A percentile compares a stretch with the other conserved stretches of the same genome.
Conservation (phyloP, 2,888 invertebrate species). For the Rotaria macrura region DNA sequence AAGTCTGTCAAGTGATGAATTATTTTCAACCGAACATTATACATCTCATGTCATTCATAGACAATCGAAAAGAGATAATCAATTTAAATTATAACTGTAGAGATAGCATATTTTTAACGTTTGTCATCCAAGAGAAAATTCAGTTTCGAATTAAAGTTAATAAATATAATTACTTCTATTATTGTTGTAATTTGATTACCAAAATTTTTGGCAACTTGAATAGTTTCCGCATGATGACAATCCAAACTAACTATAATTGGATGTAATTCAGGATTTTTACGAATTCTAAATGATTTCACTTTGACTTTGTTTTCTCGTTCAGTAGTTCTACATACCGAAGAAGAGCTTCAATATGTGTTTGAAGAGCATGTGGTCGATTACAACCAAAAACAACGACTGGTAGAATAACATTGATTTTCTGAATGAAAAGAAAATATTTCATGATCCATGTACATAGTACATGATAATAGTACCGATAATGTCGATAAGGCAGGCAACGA, state of each 20-base stretch:
- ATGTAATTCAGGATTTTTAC: conserved; percentile 69
- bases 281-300: conserved; percentile 35
- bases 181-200: conserved; percentile 55
- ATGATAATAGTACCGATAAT: neutral
- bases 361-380: conserved; percentile 30
- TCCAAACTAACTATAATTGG: conserved; percentile 93
- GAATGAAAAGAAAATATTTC: neutral
- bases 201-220: conserved; percentile 68
- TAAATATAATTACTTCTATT: conserved; percentile 33
- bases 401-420: neutral
- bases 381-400: conserved; percentile 30
- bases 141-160: too few relatives aligned
- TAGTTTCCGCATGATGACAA: conserved; percentile 77
- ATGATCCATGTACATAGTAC: neutral
- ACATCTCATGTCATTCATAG: too few relatives aligned
- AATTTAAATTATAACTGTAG: too few relatives aligned
- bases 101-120: too few relatives aligned
- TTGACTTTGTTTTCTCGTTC: neutral
- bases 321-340: neutral
- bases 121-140: too few relatives aligned
- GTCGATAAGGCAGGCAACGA: neutral
- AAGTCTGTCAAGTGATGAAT: too few relatives aligned
- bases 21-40: too few relatives aligned
- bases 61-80: too few relatives aligned
- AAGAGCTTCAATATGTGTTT: conserved; percentile 29